These are phyloP conservation scores for Loriculus beryllinus DNA, from an alignment of 2,797 vertebrate genomes.

Conservation along the genomic window DNA sequence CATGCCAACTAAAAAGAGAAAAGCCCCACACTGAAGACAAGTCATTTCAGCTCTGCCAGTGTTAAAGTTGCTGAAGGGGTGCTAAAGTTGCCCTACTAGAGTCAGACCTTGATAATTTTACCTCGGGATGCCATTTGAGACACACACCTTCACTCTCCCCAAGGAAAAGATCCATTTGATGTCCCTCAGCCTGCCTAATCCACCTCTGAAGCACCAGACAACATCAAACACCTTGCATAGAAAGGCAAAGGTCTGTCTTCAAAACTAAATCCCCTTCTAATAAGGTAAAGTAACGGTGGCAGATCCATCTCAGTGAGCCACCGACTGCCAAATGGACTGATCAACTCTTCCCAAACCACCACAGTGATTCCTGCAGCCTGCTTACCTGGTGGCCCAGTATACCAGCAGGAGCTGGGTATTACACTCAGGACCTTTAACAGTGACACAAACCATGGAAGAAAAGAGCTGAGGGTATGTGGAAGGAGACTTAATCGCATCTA, in stretches of 20 bases:
- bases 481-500: not conserved
- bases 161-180: not conserved
- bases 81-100: not conserved
- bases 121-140: fast-evolving
- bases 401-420: not conserved
- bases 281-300: fast-evolving
- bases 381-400: not conserved
- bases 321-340: fast-evolving
- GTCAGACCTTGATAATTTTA: not conserved
- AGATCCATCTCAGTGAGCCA: not conserved
- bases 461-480: not conserved
- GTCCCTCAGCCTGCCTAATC: fast-evolving
- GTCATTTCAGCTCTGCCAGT: not conserved
- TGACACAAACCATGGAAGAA: fast-evolving
- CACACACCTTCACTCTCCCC: not conserved
- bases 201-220: not conserved
- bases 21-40: fast-evolving
- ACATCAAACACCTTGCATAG: not conserved
- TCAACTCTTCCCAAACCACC: not conserved
- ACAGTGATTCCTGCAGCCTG: not conserved
- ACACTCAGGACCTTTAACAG: fast-evolving
- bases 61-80: fast-evolving
- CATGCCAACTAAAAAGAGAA: not conserved
- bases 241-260: not conserved
- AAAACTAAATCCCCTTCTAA: not conserved